Percentiles rank a stretch among this genome's conserved stretches.
Evolutionary conservation across 2,113 vertebrate genomes (phyloP).

Genomic region (Carassius auratus): DNA sequence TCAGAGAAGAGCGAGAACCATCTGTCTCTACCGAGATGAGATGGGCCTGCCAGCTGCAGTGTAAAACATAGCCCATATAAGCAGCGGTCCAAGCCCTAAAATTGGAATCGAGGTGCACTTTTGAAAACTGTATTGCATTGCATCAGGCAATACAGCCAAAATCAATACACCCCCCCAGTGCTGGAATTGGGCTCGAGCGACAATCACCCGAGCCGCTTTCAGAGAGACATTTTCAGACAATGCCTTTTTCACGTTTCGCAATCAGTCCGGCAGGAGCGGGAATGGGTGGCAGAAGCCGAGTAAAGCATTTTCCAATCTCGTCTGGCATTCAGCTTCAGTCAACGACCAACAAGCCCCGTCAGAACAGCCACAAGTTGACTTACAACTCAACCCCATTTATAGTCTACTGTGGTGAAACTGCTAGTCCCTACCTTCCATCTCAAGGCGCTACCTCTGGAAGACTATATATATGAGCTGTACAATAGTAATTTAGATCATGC

Average conservation of each 20-base stretch:
- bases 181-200: slow-evolving; percentile 53
- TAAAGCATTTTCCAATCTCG: slow-evolving; percentile 38
- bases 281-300: slow-evolving; percentile 38
- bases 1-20: slow-evolving; percentile 60
- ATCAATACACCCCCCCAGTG: slow-evolving; percentile 63
- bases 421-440: slow-evolving; percentile 30
- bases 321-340: slow-evolving; percentile 44
- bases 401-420: not conserved
- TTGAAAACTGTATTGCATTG: slow-evolving; percentile 66
- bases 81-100: slow-evolving; percentile 61
- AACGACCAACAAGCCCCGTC: slow-evolving; percentile 38
- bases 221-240: slow-evolving; percentile 60
- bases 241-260: slow-evolving; percentile 51
- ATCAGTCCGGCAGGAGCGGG: slow-evolving; percentile 51
- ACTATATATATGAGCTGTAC: slow-evolving; percentile 26
- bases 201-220: slow-evolving; percentile 39
- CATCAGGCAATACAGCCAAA: slow-evolving; percentile 60
- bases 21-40: slow-evolving; percentile 64
- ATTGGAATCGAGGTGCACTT: slow-evolving; percentile 63
- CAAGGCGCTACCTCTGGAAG: slow-evolving; percentile 27
- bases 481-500: slow-evolving; percentile 47
- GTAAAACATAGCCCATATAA: slow-evolving; percentile 65
- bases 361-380: slow-evolving; percentile 48
- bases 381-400: slow-evolving; percentile 51
- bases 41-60: slow-evolving; percentile 54